These are phyloP conservation scores for Brachyalestes nurse DNA, from an alignment of 2,797 vertebrate species.

Conservation along the genomic window DNA sequence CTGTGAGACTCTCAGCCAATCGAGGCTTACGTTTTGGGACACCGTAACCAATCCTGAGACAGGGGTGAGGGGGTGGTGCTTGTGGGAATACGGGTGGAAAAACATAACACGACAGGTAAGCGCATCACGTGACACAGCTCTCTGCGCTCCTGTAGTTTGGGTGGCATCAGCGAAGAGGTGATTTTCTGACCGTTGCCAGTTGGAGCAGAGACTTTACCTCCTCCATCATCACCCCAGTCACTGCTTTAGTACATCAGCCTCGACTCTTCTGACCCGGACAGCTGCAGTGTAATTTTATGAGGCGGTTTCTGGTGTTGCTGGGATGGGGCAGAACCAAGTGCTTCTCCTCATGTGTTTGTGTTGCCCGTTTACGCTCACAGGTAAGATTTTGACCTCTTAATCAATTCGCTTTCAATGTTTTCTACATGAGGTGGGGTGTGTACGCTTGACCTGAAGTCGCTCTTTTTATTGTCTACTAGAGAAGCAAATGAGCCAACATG, in stretches of 20 bases:
- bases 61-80: not conserved
- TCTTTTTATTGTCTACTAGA: too few species aligned
- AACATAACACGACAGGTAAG: conserved; percentile 22
- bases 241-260: too few species aligned
- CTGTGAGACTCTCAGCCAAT: not conserved
- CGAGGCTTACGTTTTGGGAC: not conserved
- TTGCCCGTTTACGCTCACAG: conserved; percentile 7
- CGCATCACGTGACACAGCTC: conserved; percentile 41
- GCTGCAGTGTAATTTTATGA: not conserved
- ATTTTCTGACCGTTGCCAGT: not conserved
- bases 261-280: not conserved
- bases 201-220: not conserved
- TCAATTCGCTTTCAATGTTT: not conserved
- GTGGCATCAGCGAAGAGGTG: too few species aligned
- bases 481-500: too few species aligned
- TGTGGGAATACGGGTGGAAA: not conserved
- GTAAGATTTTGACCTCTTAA: conserved; percentile 11
- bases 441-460: not conserved
- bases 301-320: not conserved
- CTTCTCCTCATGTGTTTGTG: conserved; percentile 6
- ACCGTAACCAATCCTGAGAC: not conserved
- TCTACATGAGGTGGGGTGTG: not conserved
- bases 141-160: not conserved
- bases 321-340: conserved; percentile 12
- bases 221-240: not conserved